Evolutionary conservation across 2,113 vertebrate genomes (phyloP).

Genomic region (Dolichallabes microphthalmus): DNA sequence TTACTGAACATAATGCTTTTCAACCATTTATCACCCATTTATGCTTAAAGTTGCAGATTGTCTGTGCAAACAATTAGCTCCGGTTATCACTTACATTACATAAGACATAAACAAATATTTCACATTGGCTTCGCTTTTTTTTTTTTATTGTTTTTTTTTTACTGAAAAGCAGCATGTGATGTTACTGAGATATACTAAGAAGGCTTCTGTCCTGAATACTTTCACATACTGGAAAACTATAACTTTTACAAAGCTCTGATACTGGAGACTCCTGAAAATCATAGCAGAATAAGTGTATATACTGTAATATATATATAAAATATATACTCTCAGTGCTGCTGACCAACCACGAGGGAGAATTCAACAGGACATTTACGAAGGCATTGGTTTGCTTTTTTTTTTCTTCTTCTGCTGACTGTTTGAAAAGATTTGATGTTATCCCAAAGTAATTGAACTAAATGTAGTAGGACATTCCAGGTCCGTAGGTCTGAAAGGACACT

Average conservation of each 20-base stretch:
- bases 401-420: too few relatives aligned
- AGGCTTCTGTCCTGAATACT: too few relatives aligned
- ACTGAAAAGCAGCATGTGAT: neutral
- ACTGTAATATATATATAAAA: too few relatives aligned
- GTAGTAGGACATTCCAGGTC: neutral
- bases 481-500: neutral
- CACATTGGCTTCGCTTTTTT: neutral
- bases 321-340: too few relatives aligned
- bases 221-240: neutral
- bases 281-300: too few relatives aligned
- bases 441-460: neutral
- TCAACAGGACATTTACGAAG: too few relatives aligned
- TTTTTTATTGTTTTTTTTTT: too few relatives aligned
- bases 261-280: neutral
- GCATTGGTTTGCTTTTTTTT: too few relatives aligned
- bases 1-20: neutral
- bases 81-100: neutral
- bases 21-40: neutral
- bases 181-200: too few relatives aligned
- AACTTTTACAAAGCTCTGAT: neutral
- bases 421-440: too few relatives aligned
- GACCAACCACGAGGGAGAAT: too few relatives aligned
- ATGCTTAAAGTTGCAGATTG: neutral
- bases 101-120: neutral
- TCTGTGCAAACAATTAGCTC: neutral